A percentile compares a stretch with the other conserved stretches of the same genome.
Conservation (phyloP, 2,113 vertebrate genomes). For the Helogale parvula region DNA sequence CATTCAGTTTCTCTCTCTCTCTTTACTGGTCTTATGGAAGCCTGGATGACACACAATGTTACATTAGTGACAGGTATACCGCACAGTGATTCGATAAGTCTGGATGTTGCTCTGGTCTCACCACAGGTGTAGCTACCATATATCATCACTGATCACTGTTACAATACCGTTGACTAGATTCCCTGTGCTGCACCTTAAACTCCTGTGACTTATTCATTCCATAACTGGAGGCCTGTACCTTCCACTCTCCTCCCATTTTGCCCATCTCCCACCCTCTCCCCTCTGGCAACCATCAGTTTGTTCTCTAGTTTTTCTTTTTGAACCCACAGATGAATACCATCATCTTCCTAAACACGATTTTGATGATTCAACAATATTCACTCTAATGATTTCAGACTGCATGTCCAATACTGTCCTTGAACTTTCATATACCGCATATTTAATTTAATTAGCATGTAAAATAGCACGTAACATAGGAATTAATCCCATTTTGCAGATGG, state of each 20-base stretch:
- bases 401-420: neutral
- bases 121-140: neutral
- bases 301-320: neutral
- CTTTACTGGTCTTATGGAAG: neutral
- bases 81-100: neutral
- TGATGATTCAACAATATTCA: neutral
- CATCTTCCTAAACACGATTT: neutral
- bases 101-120: neutral
- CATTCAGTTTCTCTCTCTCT: neutral
- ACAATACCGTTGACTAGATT: neutral
- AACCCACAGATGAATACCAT: neutral
- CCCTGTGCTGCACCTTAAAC: neutral
- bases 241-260: neutral
- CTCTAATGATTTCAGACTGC: neutral
- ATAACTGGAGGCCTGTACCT: neutral
- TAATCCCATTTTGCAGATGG: neutral
- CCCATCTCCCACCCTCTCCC: neutral
- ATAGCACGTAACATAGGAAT: no score
- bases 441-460: neutral
- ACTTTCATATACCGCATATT: neutral
- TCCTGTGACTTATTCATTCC: neutral
- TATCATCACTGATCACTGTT: neutral
- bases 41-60: neutral
- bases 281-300: neutral
- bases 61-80: neutral